Conservation (phyloP, 1,140 invertebrate species). For the Aphidius ervi region DNA sequence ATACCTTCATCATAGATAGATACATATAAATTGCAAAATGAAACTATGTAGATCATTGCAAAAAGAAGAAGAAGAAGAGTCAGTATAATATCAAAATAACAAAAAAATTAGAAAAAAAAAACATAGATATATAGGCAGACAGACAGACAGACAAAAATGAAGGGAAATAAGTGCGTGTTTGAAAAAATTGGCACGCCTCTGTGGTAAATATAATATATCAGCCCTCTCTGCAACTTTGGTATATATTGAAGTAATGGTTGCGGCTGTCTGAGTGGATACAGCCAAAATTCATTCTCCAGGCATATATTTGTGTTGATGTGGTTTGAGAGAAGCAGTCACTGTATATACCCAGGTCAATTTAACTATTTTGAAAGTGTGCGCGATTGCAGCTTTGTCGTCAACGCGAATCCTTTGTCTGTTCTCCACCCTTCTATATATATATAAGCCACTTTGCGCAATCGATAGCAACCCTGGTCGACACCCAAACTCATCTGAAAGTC, state of each 20-base stretch:
- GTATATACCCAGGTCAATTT: constrained; percentile 32
- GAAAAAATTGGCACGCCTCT: constrained; percentile 31
- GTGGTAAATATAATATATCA: no score
- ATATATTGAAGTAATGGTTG: constrained; percentile 8
- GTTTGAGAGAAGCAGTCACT: constrained; percentile 24
- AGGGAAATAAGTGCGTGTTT: not conserved
- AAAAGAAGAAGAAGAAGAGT: no score
- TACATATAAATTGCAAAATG: no score
- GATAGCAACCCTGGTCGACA: constrained; percentile 32
- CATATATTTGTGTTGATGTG: constrained; percentile 5
- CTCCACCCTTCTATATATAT: constrained; percentile 13
- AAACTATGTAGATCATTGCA: no score
- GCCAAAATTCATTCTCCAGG: not conserved
- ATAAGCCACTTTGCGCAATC: constrained; percentile 27
- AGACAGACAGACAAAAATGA: constrained; percentile 2
- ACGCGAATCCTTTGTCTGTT: constrained; percentile 7
- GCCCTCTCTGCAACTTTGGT: constrained; percentile 17
- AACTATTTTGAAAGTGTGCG: constrained; percentile 16
- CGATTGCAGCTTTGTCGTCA: constrained; percentile 21
- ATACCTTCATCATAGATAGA: no score
- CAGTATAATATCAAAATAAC: no score
- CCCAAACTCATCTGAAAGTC: constrained; percentile 5
- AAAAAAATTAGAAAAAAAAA: not conserved
- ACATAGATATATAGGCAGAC: no score
- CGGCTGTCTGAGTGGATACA: constrained; percentile 1